Conservation (phyloP, 2,113 vertebrate genomes). For the Heteronetta atricapilla region DNA sequence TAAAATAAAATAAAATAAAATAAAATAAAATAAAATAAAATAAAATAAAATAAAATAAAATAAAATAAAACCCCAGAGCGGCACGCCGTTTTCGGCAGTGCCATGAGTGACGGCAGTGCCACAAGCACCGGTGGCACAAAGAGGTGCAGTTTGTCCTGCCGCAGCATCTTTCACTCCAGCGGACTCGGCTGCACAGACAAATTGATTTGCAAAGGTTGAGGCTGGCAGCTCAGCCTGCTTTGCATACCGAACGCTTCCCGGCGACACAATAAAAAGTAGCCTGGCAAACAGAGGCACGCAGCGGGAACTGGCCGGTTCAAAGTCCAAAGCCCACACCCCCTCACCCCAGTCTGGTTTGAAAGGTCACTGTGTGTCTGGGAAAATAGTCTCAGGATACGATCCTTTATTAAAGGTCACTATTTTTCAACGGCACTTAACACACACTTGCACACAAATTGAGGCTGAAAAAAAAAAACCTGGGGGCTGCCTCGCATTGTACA, state of each 20-base stretch:
- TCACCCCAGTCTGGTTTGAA: slow-evolving; percentile 95
- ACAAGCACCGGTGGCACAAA: slow-evolving; percentile 82
- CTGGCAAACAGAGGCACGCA: slow-evolving; percentile 89
- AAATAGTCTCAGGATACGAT: slow-evolving; percentile 91
- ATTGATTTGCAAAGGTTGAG: slow-evolving; percentile 99
- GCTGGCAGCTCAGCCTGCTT: slow-evolving; percentile 88
- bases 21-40: neutral
- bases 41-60: neutral
- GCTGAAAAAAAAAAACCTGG: slow-evolving; percentile 44
- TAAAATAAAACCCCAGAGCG: neutral
- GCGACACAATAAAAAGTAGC: slow-evolving; percentile 89
- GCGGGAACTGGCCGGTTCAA: slow-evolving; percentile 88
- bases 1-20: neutral
- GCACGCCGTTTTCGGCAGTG: neutral
- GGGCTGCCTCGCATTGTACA: slow-evolving; percentile 74
- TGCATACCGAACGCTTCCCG: slow-evolving; percentile 88
- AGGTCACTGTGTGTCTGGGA: slow-evolving; percentile 97
- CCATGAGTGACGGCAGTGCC: slow-evolving; percentile 73
- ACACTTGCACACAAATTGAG: slow-evolving; percentile 80
- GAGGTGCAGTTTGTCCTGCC: slow-evolving; percentile 77
- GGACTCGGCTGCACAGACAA: slow-evolving; percentile 92
- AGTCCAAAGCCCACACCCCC: slow-evolving; percentile 88
- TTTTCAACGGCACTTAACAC: slow-evolving; percentile 91
- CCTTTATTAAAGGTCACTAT: slow-evolving; percentile 97
- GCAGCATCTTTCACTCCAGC: slow-evolving; percentile 82